Evolutionary conservation across 64 coral and sea anemone genomes (phyloP), one percentile per base, ranked within the genome.

Genomic region (Porites lutea): DNA sequence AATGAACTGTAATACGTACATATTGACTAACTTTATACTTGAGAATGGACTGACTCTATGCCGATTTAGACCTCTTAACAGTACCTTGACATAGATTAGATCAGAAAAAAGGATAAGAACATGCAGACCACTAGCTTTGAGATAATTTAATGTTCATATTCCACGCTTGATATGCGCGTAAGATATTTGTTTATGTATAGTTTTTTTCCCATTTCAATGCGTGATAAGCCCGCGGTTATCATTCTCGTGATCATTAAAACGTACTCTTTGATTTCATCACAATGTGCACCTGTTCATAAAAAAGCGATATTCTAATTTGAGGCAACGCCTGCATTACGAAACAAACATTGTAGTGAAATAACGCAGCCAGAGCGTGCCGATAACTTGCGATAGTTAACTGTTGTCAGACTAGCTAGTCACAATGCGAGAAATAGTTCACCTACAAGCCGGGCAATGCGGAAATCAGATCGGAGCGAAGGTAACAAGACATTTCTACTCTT

Each of bases 401-500:
- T 37, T 44, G 18, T 48, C 19, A 1, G 48, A 69, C 19, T 10
- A 10, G 44, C 13, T 78, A 44, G 68, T 37, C 53, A 86, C 53
- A 15, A 92, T 92, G 90, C 72, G 90, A 78, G 90, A 92, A 87
- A 92, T 92, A 57, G 90, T 92, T 14, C 90, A 92, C 44, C 16
- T 92, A 20, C 90, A 92, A 20, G 90, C 82, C 66, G 90, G 90
- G 0, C 90, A 92, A 44, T 92, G 90, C 50, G 90, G 90, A 52
- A 92, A 92, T 67, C 90, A 92, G 69, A 92, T 92, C 60, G 90
- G 90, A 21, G 90, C 90, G 1, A 92, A 92, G 90, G 90, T 92
- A 92, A 65, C 55, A 84, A 2, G 50, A 13, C 5, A 8, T 68
- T 52, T 11, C 6, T 49, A 52, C 19, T 51, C 13, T 10, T 48